Evolutionary conservation across 1,140 invertebrate species (phyloP), one percentile per base, ranked within the genome.

Genomic region (Sycobia sp.): DNA sequence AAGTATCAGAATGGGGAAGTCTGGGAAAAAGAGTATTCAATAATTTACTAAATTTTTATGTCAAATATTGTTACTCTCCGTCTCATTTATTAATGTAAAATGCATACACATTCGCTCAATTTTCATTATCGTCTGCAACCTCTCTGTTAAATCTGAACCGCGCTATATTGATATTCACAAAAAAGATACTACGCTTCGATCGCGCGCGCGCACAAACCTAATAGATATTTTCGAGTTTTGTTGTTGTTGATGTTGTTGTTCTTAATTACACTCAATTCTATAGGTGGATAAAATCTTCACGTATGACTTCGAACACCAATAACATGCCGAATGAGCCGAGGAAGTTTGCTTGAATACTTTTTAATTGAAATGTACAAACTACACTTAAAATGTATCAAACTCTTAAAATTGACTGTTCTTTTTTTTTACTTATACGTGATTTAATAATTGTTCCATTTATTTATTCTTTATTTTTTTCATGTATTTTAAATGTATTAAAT

Each of bases 401-500:
- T 13, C 34, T 49, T 50, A 8, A 3, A 4, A 11, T 38, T 13
- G 14, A 8, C 22, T 9, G 18, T 16, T 16, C 14, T 25, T 27
- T 27, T 22, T 9, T 41, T 38, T 22, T 22, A 14, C 22, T 50
- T 9, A 1, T 43, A 22, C 27, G 22, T 29, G 23, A n/a, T 22
- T 20, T 11, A 44, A 10, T 16, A 4, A 39, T 16, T 11, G 14
- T 39, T 32, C 4, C 29, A 11, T 32, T 32, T 32, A n/a, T n/a
- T n/a, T n/a, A n/a, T 32, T 32, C 29, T 32, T 14, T 18, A 18
- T 36, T 22, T 20, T 34, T 36, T 23, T 34, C 8, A 22, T 9
- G 2, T 39, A 4, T 51, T 51, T 39, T 29, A 60, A 50, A 60
- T 60, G 51, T 60, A 50, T 50, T 51, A 60, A 60, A 60, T 60